Conservation (phyloP, 92 coral and sea anemone species). For the Palythoa grandis region DNA sequence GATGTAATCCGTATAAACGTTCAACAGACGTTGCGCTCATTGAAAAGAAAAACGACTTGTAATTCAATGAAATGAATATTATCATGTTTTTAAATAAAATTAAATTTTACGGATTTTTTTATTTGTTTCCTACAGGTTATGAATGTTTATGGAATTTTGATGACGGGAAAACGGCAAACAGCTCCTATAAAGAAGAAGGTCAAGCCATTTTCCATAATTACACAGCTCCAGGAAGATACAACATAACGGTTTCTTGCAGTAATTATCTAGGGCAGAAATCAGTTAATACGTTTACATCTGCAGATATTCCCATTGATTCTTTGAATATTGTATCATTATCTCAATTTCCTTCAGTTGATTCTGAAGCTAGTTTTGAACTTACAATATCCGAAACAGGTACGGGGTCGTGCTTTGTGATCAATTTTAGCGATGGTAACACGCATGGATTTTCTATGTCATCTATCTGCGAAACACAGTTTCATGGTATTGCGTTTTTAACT, state of each 20-base stretch:
- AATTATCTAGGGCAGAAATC: slow-evolving; percentile 19
- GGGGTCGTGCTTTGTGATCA: slow-evolving; percentile 22
- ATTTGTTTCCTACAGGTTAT: slow-evolving; percentile 7
- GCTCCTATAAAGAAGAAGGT: slow-evolving; percentile 9
- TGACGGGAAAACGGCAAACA: neutral
- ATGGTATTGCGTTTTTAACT: slow-evolving; percentile 1
- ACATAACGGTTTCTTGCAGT: neutral
- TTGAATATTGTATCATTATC: neutral
- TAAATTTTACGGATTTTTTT: neutral
- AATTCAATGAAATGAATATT: no score
- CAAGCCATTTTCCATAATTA: neutral
- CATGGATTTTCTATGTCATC: neutral
- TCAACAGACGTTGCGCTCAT: no score
- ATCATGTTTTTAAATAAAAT: no score
- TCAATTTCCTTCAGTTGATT: neutral
- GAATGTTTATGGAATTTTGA: slow-evolving; percentile 20
- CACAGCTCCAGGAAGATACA: slow-evolving; percentile 17
- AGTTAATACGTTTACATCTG: neutral
- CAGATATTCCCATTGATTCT: slow-evolving; percentile 11
- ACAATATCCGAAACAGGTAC: neutral
- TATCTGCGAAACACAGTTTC: slow-evolving; percentile 1
- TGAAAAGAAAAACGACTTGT: no score
- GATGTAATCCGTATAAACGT: no score
- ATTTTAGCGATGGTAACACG: slow-evolving; percentile 1
- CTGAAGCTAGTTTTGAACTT: neutral